A percentile compares a stretch with the other conserved stretches of the same genome.
Conservation (phyloP, 2,888 invertebrate species). For the Philonicus albiceps region DNA sequence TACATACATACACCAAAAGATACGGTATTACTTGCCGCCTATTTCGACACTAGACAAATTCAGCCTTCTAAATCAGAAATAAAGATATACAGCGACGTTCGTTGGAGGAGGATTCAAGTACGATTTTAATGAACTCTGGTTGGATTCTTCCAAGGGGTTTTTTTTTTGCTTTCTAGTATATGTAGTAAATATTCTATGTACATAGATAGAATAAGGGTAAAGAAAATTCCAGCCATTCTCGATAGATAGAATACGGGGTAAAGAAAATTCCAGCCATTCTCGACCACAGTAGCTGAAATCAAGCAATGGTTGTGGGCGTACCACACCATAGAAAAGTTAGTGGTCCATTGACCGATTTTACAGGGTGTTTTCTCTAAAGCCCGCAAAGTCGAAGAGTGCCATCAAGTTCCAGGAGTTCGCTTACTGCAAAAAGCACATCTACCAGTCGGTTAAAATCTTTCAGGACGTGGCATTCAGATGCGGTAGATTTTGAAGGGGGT, state of each 20-base stretch:
- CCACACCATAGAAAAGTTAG: not conserved
- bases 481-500: no score
- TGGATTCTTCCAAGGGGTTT: not conserved
- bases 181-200: no score
- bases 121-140: slow-evolving; percentile 2
- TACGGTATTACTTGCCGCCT: not conserved
- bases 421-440: not conserved
- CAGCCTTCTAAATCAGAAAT: not conserved
- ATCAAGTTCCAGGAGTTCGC: not conserved
- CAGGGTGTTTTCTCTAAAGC: not conserved
- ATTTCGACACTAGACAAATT: not conserved
- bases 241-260: not conserved
- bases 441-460: not conserved
- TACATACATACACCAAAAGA: not conserved
- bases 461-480: not conserved
- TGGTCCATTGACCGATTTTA: slow-evolving; percentile 2
- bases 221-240: not conserved
- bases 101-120: no score
- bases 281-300: not conserved
- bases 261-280: not conserved
- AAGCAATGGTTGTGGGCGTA: not conserved
- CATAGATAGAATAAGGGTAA: not conserved
- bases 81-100: not conserved
- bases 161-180: not conserved
- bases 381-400: not conserved